Conservation (phyloP, 1,140 invertebrate genomes). For the Sinonovacula constricta region DNA sequence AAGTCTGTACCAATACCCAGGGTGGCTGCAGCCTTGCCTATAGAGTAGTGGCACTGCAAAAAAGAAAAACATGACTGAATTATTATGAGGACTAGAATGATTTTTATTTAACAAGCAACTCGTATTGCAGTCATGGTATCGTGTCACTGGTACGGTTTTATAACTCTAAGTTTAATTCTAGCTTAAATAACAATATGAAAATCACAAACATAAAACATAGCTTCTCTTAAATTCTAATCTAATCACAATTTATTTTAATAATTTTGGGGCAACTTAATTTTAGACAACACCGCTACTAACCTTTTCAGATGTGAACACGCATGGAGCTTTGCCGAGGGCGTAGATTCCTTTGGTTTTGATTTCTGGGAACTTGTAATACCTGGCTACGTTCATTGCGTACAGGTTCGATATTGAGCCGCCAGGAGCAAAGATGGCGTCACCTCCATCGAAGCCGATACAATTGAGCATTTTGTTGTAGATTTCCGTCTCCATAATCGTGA, state of each 20-base stretch:
- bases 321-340: constrained; percentile 88
- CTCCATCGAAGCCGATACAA: constrained; percentile 92
- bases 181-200: too few species aligned
- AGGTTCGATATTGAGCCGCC: constrained; percentile 98
- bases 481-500: constrained; percentile 98
- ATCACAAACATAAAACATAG: too few species aligned
- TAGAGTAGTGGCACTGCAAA: constrained; percentile 96
- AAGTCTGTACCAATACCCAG: constrained; percentile 97
- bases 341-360: constrained; percentile 95
- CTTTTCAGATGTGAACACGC: constrained; percentile 98
- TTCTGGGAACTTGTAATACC: constrained; percentile 96
- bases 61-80: too few species aligned
- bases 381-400: constrained; percentile 94
- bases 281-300: too few species aligned
- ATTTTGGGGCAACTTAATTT: too few species aligned
- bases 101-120: too few species aligned
- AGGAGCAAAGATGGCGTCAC: constrained; percentile 97
- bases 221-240: too few species aligned
- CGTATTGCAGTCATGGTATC: too few species aligned
- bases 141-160: too few species aligned
- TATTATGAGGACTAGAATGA: too few species aligned
- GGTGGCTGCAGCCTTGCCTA: constrained; percentile 97
- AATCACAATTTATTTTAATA: too few species aligned
- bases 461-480: constrained; percentile 95
- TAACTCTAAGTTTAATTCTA: too few species aligned